Percentiles rank a stretch among this genome's conserved stretches.
Conservation (phyloP, 2,888 invertebrate genomes). For the Phasia obesa region DNA sequence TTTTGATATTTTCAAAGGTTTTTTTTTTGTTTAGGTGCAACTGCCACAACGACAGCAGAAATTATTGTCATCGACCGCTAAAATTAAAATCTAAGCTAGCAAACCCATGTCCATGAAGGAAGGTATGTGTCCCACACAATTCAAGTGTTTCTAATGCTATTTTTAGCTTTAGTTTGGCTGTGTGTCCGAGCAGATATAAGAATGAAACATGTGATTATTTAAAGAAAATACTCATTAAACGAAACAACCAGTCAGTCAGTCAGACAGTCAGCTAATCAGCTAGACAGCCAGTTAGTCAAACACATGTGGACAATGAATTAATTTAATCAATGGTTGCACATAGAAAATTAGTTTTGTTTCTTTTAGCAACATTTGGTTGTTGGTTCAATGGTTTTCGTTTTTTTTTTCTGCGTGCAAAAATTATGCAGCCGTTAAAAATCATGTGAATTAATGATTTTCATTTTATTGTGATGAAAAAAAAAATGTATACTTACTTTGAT, state of each 20-base stretch:
- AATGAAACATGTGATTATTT: constrained; percentile 57
- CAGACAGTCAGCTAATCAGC: too few species aligned
- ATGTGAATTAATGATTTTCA: constrained; percentile 29
- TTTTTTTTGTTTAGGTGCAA: constrained; percentile 28
- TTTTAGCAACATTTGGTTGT: constrained; percentile 20
- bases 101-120: not conserved
- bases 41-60: constrained; percentile 30
- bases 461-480: constrained; percentile 23
- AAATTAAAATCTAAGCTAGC: constrained; percentile 19
- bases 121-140: constrained; percentile 23
- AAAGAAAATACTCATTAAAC: constrained; percentile 43
- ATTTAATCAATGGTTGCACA: constrained; percentile 31
- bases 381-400: not conserved
- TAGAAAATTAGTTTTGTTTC: constrained; percentile 25
- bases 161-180: constrained; percentile 28
- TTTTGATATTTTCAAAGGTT: constrained; percentile 23
- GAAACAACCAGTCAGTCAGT: not conserved
- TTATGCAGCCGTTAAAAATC: constrained; percentile 44
- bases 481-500: too few species aligned
- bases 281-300: not conserved
- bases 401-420: not conserved
- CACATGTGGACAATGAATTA: constrained; percentile 44
- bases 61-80: constrained; percentile 32
- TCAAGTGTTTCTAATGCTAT: constrained; percentile 33
- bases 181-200: constrained; percentile 10